Conservation (phyloP, 2,113 vertebrate genomes). For the Paraplagusia blochii region DNA sequence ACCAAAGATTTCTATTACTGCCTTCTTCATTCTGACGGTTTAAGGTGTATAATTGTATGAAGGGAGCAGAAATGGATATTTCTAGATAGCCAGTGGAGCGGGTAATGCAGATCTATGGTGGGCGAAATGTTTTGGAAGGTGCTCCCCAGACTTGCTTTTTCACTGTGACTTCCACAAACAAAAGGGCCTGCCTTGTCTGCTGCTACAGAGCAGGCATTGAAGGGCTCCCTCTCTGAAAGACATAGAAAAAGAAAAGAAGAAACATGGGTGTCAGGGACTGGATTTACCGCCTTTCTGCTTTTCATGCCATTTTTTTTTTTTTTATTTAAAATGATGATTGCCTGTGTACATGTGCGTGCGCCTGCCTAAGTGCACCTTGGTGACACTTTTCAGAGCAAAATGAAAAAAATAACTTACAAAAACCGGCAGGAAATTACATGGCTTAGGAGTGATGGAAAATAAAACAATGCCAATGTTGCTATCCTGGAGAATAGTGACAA, state of each 20-base stretch:
- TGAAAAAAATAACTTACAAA: conserved; percentile 18
- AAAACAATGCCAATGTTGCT: conserved; percentile 5
- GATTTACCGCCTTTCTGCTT: conserved; percentile 47
- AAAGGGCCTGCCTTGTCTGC: conserved; percentile 78
- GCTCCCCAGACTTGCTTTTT: conserved; percentile 62
- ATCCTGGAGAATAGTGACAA: conserved; percentile 26
- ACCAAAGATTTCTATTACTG: conserved; percentile 28
- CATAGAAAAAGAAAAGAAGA: conserved; percentile 77
- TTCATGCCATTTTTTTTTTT: conserved; percentile 65
- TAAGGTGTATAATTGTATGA: conserved; percentile 48
- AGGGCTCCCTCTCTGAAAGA: conserved; percentile 79
- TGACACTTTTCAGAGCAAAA: conserved; percentile 59
- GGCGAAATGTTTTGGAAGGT: conserved; percentile 63
- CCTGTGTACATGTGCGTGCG: conserved; percentile 19
- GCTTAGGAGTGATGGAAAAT: neutral
- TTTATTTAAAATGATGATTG: conserved; percentile 11
- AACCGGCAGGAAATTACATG: conserved; percentile 36
- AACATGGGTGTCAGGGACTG: conserved; percentile 70
- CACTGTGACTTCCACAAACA: conserved; percentile 74
- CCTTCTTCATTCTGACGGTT: conserved; percentile 25
- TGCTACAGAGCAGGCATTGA: conserved; percentile 74
- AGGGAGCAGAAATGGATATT: conserved; percentile 45
- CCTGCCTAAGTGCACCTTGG: conserved; percentile 22
- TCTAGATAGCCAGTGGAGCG: conserved; percentile 64
- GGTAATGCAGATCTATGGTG: conserved; percentile 67